Evolutionary conservation across 1,140 invertebrate species (phyloP), one percentile per base, ranked within the genome.

Genomic region (Brachionus angularis): DNA sequence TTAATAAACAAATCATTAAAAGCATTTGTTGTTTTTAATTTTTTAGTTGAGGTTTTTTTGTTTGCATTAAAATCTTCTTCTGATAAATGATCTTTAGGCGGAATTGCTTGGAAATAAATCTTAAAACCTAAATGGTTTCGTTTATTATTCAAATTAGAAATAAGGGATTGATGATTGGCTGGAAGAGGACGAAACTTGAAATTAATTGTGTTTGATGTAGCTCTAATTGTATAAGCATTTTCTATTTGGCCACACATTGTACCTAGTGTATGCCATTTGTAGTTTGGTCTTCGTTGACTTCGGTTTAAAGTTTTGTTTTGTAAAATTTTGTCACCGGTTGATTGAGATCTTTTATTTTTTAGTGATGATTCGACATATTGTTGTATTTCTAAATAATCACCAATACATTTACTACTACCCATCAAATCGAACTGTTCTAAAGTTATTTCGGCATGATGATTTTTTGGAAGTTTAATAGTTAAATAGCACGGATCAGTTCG

Each of bases 71-170:
- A 33, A 39, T 58, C 18, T 25, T 29, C 8, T n/a, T 14, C 53
- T 1, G 36, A 39, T 39, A 12, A 12, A 16, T 44, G 27, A 23
- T 46, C 62, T 1, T 27, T 25, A 27, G 62, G 62, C 16, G 62
- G 62, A 47, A 67, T 67, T 5, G 62, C 62, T 34, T 67, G 62
- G 36, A 67, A 67, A 47, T 47, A 67, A 21, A 67, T 67, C 21
- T 67, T 67, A 25, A 67, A 67, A 33, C 62, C 62, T 10, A 29
- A 14, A 23, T 36, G 42, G 14, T 29, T 36, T 67, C 29, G 39
- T 33, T 47, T 50, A 25, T 14, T 46, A 10, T n/a, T 3, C 12
- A 5, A 16, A 21, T 29, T 25, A 50, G 46, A 25, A 4, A 7
- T 46, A n/a, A 67, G 25, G 47, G 21, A 67, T 2, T 27, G 42